Evolutionary conservation across 2,113 vertebrate species (phyloP).

Genomic region (Emydocephalus ijimae): DNA sequence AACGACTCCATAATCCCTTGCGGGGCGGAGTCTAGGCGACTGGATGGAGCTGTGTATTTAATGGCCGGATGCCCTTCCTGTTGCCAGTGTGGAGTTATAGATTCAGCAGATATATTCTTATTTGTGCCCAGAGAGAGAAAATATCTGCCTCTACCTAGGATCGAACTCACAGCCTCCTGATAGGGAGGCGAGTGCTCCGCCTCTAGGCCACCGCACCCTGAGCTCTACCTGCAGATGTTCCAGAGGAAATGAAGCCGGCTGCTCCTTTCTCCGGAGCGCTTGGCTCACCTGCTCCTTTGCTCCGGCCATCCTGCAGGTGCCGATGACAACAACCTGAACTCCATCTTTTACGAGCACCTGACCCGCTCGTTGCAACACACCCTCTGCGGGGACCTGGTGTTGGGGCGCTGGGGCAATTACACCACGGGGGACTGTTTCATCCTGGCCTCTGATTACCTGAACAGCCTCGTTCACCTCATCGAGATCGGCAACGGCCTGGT

Average conservation of each 20-base stretch:
- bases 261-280: too few relatives aligned
- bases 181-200: too few relatives aligned
- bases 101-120: too few relatives aligned
- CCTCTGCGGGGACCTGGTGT: constrained; percentile 84
- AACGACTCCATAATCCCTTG: too few relatives aligned
- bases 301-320: constrained; percentile 66
- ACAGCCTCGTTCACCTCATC: constrained; percentile 88
- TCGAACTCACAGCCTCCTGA: too few relatives aligned
- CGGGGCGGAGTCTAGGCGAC: too few relatives aligned
- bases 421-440: constrained; percentile 88
- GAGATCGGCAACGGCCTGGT: constrained; percentile 89
- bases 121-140: too few relatives aligned
- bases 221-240: neutral
- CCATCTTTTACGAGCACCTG: constrained; percentile 90
- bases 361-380: constrained; percentile 88
- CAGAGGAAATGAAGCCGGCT: neutral
- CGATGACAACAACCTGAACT: constrained; percentile 90
- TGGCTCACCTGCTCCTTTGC: neutral
- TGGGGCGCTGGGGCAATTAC: constrained; percentile 90
- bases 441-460: constrained; percentile 91
- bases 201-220: too few relatives aligned
- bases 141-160: too few relatives aligned
- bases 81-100: too few relatives aligned
- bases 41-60: too few relatives aligned
- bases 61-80: too few relatives aligned